Evolutionary conservation across 23 tunicate species (phyloP), one percentile per base, ranked within the genome.

Genomic region (Trididemnum nubilum): DNA sequence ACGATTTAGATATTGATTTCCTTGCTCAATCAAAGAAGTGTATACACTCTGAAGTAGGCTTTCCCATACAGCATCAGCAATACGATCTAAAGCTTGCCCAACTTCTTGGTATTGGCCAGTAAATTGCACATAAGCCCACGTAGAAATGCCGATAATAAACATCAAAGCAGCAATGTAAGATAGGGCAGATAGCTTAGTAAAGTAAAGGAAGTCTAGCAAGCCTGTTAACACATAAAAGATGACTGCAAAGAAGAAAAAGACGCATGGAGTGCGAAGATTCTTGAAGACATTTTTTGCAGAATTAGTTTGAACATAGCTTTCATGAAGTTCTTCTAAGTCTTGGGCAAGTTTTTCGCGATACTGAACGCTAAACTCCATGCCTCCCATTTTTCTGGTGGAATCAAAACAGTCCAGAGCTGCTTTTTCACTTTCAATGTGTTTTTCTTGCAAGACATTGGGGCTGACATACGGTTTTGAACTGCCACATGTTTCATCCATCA

Each of bases 401-500:
- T 87, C 89, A 54, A 93, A 93, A 18, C 77, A 36, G 19, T 80
- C 86, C 22, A 87, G 39, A 1, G 93, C 76, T 15, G 60, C 39
- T 35, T 78, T 52, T 49, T 72, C 26, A 54, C 30, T 67, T 78
- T 86, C 85, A 26, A 71, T 37, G 77, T 92, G 97, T 24, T 76
- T 72, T 22, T 86, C 88, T 30, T 92, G 85, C 7, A 92, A 50
- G 21, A 71, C 22, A 28, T 35, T 59, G 35, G 97, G 91, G 64
- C 79, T 83, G n/a, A 92, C 80, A 49, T 66, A 92, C 9, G 90
- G 85, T 44, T 49, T 57, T 36, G 71, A 40, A 51, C 87, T 85
- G 58, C 90, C 93, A 74, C 92, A 93, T 18, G 84, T 76, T 85
- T 91, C 35, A 49, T 93, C 98, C 98, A 93, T 93, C 34, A 35